Evolutionary conservation across 2,888 invertebrate genomes (phyloP).

Genomic region (Melanchra persicariae): DNA sequence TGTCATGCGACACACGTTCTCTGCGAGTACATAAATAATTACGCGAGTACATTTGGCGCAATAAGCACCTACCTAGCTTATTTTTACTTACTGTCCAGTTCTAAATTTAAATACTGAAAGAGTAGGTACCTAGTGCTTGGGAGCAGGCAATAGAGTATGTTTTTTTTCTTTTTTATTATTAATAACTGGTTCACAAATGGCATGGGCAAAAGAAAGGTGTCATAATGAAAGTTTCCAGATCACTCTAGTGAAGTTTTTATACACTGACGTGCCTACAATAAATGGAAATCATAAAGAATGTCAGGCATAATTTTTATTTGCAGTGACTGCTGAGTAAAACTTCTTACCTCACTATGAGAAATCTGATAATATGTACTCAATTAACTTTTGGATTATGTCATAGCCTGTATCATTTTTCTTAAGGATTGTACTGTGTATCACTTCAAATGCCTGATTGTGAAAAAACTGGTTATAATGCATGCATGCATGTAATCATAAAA

Average conservation of each 20-base stretch:
- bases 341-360: background rate
- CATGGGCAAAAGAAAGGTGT: constrained; percentile 17
- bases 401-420: too few relatives aligned
- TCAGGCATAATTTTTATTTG: background rate
- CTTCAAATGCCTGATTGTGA: background rate
- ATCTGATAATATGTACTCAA: too few relatives aligned
- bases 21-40: constrained; percentile 1
- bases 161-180: background rate
- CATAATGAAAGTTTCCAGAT: constrained; percentile 23
- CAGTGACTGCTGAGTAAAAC: background rate
- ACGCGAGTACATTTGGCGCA: constrained; percentile 21
- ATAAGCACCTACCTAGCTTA: constrained; percentile 2
- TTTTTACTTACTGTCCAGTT: constrained; percentile 13
- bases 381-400: too few relatives aligned
- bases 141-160: constrained; percentile 30
- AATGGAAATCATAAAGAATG: background rate
- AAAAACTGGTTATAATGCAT: background rate
- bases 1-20: constrained; percentile 42
- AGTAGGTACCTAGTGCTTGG: constrained; percentile 25
- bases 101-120: constrained; percentile 32
- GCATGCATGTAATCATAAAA: background rate
- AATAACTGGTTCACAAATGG: constrained; percentile 25
- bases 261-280: background rate
- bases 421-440: too few relatives aligned
- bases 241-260: constrained; percentile 1